phyloP scores from a whole-genome alignment of 2,888 invertebrate genomes.

The Geotrupes spiniger region DNA sequence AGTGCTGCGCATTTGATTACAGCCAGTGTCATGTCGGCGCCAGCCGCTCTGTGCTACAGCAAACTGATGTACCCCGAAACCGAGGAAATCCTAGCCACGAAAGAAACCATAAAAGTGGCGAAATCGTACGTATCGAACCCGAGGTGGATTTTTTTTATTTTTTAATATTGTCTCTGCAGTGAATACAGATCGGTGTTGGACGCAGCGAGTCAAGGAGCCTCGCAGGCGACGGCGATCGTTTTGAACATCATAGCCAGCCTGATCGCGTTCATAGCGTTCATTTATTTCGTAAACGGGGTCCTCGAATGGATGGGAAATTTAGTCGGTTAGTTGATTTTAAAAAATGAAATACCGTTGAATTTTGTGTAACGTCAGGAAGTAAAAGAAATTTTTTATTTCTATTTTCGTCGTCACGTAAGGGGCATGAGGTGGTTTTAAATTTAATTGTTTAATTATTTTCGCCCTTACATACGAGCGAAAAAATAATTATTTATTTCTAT shows the following conservation, averaged over 20 bases:
- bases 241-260: slow-evolving; percentile 88
- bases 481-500: no score
- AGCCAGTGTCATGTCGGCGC: slow-evolving; percentile 95
- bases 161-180: slow-evolving; percentile 50
- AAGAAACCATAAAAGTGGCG: slow-evolving; percentile 70
- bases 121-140: slow-evolving; percentile 64
- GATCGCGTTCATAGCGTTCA: slow-evolving; percentile 85
- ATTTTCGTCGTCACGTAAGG: no score
- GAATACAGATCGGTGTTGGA: slow-evolving; percentile 82
- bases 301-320: slow-evolving; percentile 72
- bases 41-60: slow-evolving; percentile 84
- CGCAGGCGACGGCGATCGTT: slow-evolving; percentile 74
- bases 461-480: no score
- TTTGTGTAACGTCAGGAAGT: no score
- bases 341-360: no score
- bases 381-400: no score
- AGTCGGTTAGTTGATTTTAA: no score
- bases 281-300: slow-evolving; percentile 80
- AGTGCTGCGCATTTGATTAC: slow-evolving; percentile 85
- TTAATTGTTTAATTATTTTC: no score
- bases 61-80: slow-evolving; percentile 93
- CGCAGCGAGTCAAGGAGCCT: slow-evolving; percentile 88
- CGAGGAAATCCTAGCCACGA: slow-evolving; percentile 71
- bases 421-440: not conserved
- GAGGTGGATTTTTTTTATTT: not conserved